phyloP scores from a whole-genome alignment of 2,888 invertebrate genomes.

The Oeneis ivallda region DNA sequence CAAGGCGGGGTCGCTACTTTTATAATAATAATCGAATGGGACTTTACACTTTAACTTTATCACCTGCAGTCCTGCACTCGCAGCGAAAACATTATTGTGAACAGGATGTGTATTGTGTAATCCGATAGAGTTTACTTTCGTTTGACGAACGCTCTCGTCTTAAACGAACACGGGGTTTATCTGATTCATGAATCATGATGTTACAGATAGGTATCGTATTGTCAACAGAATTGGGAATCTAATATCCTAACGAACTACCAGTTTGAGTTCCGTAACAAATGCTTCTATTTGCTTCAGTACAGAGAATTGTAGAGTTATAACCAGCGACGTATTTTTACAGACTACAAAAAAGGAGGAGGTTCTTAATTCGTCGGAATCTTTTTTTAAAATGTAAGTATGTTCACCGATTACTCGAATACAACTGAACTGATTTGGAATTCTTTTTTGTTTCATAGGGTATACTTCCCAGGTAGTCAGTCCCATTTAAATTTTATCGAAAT shows the following conservation, averaged over 20 bases:
- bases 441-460: no score
- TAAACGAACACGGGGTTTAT: conserved; percentile 5
- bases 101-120: conserved; percentile 1
- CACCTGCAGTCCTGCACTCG: neutral
- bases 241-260: conserved; percentile 58
- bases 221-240: conserved; percentile 21
- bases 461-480: no score
- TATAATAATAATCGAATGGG: neutral
- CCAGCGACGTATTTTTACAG: neutral
- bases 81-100: conserved; percentile 1
- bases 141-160: neutral
- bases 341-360: no score
- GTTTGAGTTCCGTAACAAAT: conserved; percentile 42
- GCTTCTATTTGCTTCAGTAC: conserved; percentile 28
- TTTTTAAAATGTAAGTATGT: no score
- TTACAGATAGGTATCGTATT: conserved; percentile 13
- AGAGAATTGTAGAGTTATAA: conserved; percentile 3
- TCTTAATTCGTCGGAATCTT: no score
- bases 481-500: no score
- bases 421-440: no score
- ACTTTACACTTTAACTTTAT: neutral
- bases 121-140: neutral
- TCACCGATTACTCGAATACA: no score
- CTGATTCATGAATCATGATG: conserved; percentile 6
- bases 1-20: neutral